phyloP scores from a whole-genome alignment of 2,113 vertebrate species.

The Misgurnus anguillicaudatus region DNA sequence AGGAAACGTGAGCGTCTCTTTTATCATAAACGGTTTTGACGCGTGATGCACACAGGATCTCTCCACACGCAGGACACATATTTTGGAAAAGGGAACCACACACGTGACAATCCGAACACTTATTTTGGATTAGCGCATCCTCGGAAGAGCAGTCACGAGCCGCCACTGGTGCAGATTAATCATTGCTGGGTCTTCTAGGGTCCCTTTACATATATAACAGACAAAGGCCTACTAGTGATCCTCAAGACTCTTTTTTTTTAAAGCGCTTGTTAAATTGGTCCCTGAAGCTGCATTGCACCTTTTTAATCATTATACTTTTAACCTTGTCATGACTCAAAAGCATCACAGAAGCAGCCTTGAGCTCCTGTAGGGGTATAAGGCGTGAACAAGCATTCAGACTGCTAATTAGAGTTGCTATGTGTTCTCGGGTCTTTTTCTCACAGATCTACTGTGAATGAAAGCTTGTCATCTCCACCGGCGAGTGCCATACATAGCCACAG shows the following conservation, averaged over 20 bases:
- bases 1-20: no score
- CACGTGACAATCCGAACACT: no score
- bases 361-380: conserved; percentile 11
- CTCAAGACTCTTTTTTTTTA: conserved; percentile 1
- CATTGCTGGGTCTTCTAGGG: conserved; percentile 5
- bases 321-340: conserved; percentile 20
- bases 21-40: no score
- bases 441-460: conserved; percentile 69
- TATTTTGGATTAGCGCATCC: no score
- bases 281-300: conserved; percentile 34
- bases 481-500: conserved; percentile 60
- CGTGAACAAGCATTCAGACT: conserved; percentile 21
- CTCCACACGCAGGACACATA: no score
- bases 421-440: not conserved
- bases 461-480: conserved; percentile 58
- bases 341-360: conserved; percentile 6
- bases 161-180: not conserved
- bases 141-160: no score
- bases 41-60: no score
- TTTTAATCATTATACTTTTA: conserved; percentile 42
- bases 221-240: conserved; percentile 13
- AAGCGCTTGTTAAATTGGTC: conserved; percentile 42
- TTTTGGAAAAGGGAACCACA: no score
- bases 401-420: conserved; percentile 26
- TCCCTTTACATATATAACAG: not conserved